phyloP scores from a whole-genome alignment of 2,797 vertebrate genomes.

The Cossypha niveicapilla region DNA sequence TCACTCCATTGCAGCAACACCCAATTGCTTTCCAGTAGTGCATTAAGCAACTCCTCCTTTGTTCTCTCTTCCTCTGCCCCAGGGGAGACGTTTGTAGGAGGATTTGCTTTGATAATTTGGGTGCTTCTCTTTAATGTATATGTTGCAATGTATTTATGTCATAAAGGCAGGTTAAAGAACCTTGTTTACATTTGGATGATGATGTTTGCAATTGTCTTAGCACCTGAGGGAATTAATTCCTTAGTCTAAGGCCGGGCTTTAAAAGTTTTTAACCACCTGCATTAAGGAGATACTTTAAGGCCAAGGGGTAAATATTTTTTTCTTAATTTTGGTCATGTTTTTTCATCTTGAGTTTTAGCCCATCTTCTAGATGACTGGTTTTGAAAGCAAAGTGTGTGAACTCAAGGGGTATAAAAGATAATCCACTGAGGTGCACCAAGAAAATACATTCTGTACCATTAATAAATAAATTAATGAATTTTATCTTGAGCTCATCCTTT shows the following conservation, averaged over 20 bases:
- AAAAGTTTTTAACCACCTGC: not conserved
- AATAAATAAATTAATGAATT: not conserved
- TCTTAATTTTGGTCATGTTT: not conserved
- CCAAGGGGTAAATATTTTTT: not conserved
- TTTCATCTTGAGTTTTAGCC: not conserved
- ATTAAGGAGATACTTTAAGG: not conserved
- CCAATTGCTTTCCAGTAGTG: not conserved
- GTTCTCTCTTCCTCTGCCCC: conserved; percentile 48
- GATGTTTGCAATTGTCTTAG: not conserved
- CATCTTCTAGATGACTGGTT: not conserved
- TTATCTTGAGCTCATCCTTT: not conserved
- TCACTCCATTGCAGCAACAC: not conserved
- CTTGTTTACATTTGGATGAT: conserved; percentile 21
- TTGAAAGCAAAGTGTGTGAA: not conserved
- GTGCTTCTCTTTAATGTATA: conserved; percentile 31
- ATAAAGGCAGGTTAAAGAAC: conserved; percentile 32
- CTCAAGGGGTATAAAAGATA: not conserved
- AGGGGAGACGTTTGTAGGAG: not conserved
- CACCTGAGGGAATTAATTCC: conserved; percentile 42
- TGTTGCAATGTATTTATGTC: conserved; percentile 49
- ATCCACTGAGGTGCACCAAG: not conserved
- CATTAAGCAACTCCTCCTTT: conserved; percentile 35
- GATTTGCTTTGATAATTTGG: conserved; percentile 49
- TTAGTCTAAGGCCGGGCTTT: not conserved
- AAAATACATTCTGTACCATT: not conserved